These are phyloP conservation scores for Nesogale talazaci DNA, from an alignment of 2,113 vertebrate genomes.

Conservation along the genomic window DNA sequence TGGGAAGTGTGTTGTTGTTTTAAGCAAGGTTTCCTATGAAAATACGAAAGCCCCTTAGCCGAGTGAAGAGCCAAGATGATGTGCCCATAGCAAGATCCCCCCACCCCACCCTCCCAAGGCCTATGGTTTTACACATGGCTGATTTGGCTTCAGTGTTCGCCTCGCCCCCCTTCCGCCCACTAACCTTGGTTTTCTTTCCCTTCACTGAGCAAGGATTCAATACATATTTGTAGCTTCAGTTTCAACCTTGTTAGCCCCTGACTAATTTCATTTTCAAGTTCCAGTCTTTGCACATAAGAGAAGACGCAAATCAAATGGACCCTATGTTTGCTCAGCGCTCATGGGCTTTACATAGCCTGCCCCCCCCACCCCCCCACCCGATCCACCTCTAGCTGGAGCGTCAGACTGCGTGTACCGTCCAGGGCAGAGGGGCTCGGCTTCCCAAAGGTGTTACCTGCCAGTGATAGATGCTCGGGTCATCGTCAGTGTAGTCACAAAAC, in stretches of 20 bases:
- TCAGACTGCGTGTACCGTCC: constrained; percentile 45
- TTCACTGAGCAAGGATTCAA: constrained; percentile 23
- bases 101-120: not conserved
- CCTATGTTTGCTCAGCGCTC: constrained; percentile 58
- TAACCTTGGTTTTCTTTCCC: not conserved
- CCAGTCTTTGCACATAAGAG: constrained; percentile 39
- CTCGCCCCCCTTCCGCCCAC: not conserved
- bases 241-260: constrained; percentile 48
- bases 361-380: too few species aligned
- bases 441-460: not conserved
- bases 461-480: not conserved
- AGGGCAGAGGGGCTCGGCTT: not conserved
- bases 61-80: not conserved
- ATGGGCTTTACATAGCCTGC: constrained; percentile 78
- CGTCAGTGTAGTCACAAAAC: constrained; percentile 26
- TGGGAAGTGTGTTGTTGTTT: too few species aligned
- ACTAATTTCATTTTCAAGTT: constrained; percentile 63
- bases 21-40: not conserved
- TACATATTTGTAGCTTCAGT: constrained; percentile 32
- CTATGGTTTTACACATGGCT: not conserved
- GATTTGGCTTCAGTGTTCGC: too few species aligned
- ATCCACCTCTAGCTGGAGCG: constrained; percentile 65
- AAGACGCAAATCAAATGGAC: constrained; percentile 68
- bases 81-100: not conserved
- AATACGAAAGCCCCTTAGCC: not conserved